phyloP scores from a whole-genome alignment of 2,888 invertebrate genomes.

The Rotaria socialis region DNA sequence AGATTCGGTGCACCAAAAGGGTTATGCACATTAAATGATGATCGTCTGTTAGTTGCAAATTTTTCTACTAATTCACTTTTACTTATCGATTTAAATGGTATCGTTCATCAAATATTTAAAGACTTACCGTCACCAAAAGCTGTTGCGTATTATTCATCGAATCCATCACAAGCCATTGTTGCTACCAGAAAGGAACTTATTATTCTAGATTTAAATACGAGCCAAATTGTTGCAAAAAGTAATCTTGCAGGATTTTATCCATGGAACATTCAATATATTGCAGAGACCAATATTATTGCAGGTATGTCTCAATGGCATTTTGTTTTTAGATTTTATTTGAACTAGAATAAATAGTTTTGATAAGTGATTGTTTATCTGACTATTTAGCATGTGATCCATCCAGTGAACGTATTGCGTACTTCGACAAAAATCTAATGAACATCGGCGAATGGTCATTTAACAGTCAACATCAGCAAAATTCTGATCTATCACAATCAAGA shows the following conservation, averaged over 20 bases:
- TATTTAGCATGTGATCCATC: slow-evolving; percentile 9
- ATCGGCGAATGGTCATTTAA: background rate
- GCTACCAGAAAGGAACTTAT: background rate
- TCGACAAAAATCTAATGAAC: background rate
- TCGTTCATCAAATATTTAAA: background rate
- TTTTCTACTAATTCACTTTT: background rate
- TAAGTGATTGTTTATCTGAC: too few relatives aligned
- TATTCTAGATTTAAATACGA: background rate
- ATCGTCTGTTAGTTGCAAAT: slow-evolving; percentile 6
- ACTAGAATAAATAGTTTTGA: too few relatives aligned
- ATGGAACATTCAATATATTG: background rate
- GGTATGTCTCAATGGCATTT: background rate
- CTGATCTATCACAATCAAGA: background rate
- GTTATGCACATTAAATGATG: background rate
- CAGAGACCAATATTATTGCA: background rate
- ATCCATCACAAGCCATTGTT: background rate
- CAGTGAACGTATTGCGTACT: background rate
- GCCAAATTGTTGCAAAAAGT: background rate
- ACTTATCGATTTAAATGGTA: background rate
- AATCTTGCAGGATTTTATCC: background rate
- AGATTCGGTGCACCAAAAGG: background rate
- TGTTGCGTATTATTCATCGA: background rate
- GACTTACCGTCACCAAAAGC: background rate
- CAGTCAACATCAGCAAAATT: background rate
- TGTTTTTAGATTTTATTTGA: background rate